These are phyloP conservation scores for Melopsittacus undulatus DNA, from an alignment of 2,797 vertebrate genomes.

Conservation along the genomic window DNA sequence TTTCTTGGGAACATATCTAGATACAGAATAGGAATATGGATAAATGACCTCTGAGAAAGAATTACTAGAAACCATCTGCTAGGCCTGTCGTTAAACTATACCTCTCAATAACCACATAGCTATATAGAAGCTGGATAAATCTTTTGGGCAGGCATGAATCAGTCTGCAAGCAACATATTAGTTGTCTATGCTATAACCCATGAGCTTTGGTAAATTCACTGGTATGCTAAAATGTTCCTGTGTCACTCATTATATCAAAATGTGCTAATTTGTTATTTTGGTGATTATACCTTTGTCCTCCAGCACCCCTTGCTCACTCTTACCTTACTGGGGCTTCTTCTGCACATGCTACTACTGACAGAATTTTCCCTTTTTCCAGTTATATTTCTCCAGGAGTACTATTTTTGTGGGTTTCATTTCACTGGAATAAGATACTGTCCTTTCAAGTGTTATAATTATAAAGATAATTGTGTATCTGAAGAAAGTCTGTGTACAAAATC, in stretches of 20 bases:
- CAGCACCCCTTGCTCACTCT: not conserved
- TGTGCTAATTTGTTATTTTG: not conserved
- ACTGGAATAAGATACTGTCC: not conserved
- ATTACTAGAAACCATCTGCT: not conserved
- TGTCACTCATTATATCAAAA: not conserved
- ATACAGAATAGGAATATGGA: not conserved
- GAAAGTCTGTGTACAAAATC: not conserved
- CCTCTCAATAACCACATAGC: not conserved
- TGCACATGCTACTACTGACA: not conserved
- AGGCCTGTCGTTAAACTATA: not conserved
- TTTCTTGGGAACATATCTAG: not conserved
- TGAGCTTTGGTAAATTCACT: not conserved
- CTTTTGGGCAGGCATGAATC: not conserved
- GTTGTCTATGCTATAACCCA: not conserved
- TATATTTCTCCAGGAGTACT: not conserved
- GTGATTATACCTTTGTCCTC: not conserved
- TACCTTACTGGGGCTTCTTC: not conserved
- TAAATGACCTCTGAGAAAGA: not conserved
- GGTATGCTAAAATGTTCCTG: not conserved
- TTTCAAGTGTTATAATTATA: not conserved
- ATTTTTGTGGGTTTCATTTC: not conserved
- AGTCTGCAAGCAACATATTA: not conserved
- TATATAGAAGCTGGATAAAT: not conserved
- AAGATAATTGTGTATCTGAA: not conserved
- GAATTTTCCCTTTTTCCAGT: not conserved